Evolutionary conservation across 1,140 invertebrate species (phyloP), one percentile per base, ranked within the genome.

Genomic region (Triops longicaudatus): DNA sequence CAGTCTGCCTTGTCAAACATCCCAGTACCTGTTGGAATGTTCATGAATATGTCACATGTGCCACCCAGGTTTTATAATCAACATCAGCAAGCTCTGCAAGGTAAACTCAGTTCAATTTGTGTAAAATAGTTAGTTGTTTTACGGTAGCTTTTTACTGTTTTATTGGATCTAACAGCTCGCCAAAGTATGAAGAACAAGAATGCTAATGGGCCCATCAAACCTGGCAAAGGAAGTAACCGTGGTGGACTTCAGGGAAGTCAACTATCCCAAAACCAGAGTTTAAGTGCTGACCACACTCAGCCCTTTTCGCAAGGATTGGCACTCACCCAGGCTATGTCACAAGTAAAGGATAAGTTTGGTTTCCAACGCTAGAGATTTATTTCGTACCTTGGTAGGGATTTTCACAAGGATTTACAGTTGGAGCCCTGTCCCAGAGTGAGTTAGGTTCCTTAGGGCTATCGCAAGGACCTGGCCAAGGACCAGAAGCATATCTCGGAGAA

Each of bases 1-100:
- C 78, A 22, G 78, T 81, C 82, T 9, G 82, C 83, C 17, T 80
- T 85, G 75, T 76, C 77, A 3, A 85, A 84, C 79, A 80, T 86
- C 73, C 94, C 95, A 0, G 94, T 98, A 5, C 94, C 95, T 0
- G 90, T 96, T n/a, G 94, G 94, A 26, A 95, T 96, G 92, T 96
- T 97, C 80, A 93, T 96, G 90, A 94, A 94, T 81, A 94, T 95
- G 92, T 89, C 92, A 10, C 93, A 93, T 77, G 89, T 95, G 43
- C 92, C 92, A n/a, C 92, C 93, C 1, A 83, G 92, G 6, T 95
- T 94, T 83, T 93, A 93, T 80, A 93, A 94, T 81, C 92, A 94
- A 80, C 91, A 93, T 80, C 90, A 91, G 78, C 90, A 91, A 80
- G 90, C 90, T 0, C 79, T 90, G 63, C 86, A 86, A 81, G 78